A percentile compares a stretch with the other conserved stretches of the same genome.
These are phyloP conservation scores for Ciconia maguari DNA, from an alignment of 2,113 vertebrate species.

Conservation along the genomic window DNA sequence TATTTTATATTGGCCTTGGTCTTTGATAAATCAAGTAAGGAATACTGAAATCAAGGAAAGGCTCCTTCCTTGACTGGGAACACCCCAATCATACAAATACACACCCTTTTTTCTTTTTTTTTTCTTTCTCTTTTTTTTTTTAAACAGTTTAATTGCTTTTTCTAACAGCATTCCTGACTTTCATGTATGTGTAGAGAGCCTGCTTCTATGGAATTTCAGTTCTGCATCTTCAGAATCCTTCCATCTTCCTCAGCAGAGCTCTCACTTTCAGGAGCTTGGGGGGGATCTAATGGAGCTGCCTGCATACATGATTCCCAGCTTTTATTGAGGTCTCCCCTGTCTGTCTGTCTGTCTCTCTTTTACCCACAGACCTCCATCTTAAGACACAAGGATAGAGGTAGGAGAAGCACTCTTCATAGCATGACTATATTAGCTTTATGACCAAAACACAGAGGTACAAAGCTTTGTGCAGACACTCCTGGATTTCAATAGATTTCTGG, in stretches of 20 bases:
- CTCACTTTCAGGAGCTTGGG: neutral
- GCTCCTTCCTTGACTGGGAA: neutral
- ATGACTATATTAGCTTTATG: neutral
- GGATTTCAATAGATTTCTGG: neutral
- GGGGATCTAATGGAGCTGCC: neutral
- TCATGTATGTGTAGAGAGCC: neutral
- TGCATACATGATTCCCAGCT: neutral
- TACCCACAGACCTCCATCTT: neutral
- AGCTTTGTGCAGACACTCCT: neutral
- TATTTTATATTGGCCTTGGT: neutral
- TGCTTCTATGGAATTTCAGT: neutral
- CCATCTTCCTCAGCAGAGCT: neutral
- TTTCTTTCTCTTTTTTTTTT: too few species aligned
- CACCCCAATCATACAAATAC: neutral
- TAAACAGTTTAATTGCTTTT: neutral
- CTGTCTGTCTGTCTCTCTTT: neutral
- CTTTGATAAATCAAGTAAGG: neutral
- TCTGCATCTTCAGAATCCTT: neutral
- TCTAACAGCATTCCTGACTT: neutral
- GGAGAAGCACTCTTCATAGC: neutral
- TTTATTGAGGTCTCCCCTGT: neutral
- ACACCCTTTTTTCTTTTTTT: rapidly evolving
- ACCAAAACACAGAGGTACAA: neutral
- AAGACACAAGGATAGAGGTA: neutral
- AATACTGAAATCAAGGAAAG: neutral